Evolutionary conservation across 2,113 vertebrate species (phyloP).

Genomic region (Xenopus tropicalis): DNA sequence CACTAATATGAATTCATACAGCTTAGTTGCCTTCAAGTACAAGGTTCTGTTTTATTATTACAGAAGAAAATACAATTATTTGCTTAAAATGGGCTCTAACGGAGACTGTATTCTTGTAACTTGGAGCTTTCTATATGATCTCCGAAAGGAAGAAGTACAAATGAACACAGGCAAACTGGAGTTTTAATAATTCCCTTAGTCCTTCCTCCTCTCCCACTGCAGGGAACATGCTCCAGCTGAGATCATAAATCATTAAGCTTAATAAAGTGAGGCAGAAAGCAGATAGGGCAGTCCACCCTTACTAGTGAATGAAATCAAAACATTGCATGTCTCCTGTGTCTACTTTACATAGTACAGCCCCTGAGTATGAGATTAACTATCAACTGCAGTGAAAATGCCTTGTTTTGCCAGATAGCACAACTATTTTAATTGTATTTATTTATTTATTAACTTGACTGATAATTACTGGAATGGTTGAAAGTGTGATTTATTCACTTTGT

Average conservation of each 20-base stretch:
- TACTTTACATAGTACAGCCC: conserved; percentile 41
- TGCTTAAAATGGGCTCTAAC: no score
- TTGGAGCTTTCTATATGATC: no score
- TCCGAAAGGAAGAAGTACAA: no score
- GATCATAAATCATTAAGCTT: conserved; percentile 34
- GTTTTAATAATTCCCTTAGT: background rate
- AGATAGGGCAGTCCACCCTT: conserved; percentile 28
- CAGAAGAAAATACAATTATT: no score
- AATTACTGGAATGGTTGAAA: background rate
- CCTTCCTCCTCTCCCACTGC: background rate
- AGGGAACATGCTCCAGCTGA: conserved; percentile 20
- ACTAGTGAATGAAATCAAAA: conserved; percentile 36
- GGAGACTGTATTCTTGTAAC: no score
- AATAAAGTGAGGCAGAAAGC: conserved; percentile 19
- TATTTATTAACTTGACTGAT: background rate
- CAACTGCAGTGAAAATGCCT: conserved; percentile 18
- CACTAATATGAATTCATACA: no score
- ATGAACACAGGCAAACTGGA: no score
- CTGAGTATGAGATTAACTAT: conserved; percentile 26
- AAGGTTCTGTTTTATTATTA: no score
- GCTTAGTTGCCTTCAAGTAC: no score
- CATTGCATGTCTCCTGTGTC: conserved; percentile 30
- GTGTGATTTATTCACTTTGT: background rate
- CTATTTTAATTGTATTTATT: no score
- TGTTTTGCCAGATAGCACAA: background rate